A percentile compares a stretch with the other conserved stretches of the same genome.
phyloP scores from a whole-genome alignment of 2,113 vertebrate species.

The Pangasianodon gigas region DNA sequence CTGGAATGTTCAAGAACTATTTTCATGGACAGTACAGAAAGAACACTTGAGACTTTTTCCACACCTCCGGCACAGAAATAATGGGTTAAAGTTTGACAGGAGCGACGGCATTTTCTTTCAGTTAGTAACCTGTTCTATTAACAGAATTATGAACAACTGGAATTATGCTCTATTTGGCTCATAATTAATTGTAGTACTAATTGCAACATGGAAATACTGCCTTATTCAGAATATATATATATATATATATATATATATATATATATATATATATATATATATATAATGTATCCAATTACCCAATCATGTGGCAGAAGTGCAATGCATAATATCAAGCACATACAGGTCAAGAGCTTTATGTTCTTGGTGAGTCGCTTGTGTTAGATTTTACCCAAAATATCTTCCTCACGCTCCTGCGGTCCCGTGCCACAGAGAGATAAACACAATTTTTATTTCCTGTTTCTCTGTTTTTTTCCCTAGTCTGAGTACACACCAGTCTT shows the following conservation, averaged over 20 bases:
- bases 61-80: not conserved
- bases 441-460: not conserved
- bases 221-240: not conserved
- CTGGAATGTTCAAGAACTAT: too few relatives aligned
- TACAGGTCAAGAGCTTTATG: not conserved
- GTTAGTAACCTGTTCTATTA: not conserved
- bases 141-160: not conserved
- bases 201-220: not conserved
- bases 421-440: not conserved
- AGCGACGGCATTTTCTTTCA: not conserved
- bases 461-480: not conserved
- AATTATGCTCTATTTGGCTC: not conserved
- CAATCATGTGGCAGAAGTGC: not conserved
- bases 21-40: not conserved
- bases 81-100: constrained; percentile 10
- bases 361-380: not conserved
- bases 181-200: not conserved
- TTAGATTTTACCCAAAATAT: not conserved
- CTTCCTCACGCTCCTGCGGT: not conserved
- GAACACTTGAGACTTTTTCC: not conserved
- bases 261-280: not conserved
- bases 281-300: not conserved
- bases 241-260: too few relatives aligned
- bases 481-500: not conserved
- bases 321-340: not conserved